Percentiles rank a stretch among this genome's conserved stretches.
Evolutionary conservation across 2,797 vertebrate genomes (phyloP).

Genomic region (Ptychadena robeensis): DNA sequence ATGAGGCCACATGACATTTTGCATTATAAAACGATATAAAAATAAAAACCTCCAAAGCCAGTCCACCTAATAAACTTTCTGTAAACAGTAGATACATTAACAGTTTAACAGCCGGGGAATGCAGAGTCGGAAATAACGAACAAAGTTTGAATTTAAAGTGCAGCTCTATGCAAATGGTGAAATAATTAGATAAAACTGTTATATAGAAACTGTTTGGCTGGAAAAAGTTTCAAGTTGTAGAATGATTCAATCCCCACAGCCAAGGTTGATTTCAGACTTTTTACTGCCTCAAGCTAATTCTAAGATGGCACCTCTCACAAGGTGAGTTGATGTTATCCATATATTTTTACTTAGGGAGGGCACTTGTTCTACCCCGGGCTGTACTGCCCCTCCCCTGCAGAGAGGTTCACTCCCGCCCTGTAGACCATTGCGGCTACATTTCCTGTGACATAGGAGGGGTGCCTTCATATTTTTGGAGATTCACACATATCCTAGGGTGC

Average conservation of each 20-base stretch:
- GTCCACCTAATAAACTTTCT: not conserved
- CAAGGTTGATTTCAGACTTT: not conserved
- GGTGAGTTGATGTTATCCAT: too few species aligned
- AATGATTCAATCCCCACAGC: not conserved
- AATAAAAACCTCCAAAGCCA: not conserved
- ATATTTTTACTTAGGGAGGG: too few species aligned
- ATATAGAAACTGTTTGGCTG: not conserved
- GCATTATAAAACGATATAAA: not conserved
- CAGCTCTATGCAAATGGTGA: not conserved
- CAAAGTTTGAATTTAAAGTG: not conserved
- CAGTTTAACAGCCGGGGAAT: not conserved
- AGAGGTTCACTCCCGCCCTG: too few species aligned
- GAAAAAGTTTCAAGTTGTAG: not conserved
- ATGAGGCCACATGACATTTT: slow-evolving; percentile 5
- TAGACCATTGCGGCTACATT: too few species aligned
- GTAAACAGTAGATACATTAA: not conserved
- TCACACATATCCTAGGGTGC: too few species aligned
- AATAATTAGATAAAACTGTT: not conserved
- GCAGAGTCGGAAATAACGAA: not conserved
- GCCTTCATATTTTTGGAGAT: too few species aligned
- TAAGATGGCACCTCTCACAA: not conserved
- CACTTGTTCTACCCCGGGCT: too few species aligned
- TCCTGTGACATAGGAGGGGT: too few species aligned
- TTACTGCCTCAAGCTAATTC: not conserved
- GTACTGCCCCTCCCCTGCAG: too few species aligned